Evolutionary conservation across 2,797 vertebrate genomes (phyloP).

Genomic region (Lacerta bilineata): DNA sequence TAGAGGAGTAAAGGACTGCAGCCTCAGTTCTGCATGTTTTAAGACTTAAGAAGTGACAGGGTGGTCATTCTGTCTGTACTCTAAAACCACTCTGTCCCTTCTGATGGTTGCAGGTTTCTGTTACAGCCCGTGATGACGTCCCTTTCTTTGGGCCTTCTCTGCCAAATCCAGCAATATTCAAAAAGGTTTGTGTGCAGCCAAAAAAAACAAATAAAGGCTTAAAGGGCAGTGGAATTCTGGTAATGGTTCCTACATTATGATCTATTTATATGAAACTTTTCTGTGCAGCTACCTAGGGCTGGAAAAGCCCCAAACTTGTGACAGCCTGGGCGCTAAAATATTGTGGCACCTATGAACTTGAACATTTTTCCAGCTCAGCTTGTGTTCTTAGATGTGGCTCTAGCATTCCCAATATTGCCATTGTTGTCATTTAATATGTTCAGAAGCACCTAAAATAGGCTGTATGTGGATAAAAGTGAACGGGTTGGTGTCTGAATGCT

Average conservation of each 20-base stretch:
- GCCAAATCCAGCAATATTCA: slow-evolving; percentile 91
- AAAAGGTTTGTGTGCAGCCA: slow-evolving; percentile 83
- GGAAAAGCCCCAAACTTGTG: background rate
- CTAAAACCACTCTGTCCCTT: background rate
- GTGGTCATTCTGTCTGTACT: background rate
- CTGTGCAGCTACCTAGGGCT: background rate
- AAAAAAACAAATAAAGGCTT: background rate
- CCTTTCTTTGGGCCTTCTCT: slow-evolving; percentile 92
- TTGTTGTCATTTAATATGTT: background rate
- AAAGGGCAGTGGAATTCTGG: background rate
- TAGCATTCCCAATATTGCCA: background rate
- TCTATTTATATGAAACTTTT: background rate
- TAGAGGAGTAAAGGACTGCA: too few relatives aligned
- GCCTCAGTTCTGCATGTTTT: too few relatives aligned
- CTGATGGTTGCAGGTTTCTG: slow-evolving; percentile 85
- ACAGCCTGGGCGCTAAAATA: background rate
- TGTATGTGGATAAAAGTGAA: background rate
- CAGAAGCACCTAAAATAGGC: background rate
- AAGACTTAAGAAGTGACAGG: too few relatives aligned
- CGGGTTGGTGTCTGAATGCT: background rate
- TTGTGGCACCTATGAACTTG: background rate
- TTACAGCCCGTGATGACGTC: slow-evolving; percentile 92
- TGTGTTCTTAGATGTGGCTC: background rate
- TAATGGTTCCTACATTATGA: background rate
- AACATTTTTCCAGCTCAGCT: background rate